Conservation (phyloP, 2,888 invertebrate species). For the Cantharis rufa region DNA sequence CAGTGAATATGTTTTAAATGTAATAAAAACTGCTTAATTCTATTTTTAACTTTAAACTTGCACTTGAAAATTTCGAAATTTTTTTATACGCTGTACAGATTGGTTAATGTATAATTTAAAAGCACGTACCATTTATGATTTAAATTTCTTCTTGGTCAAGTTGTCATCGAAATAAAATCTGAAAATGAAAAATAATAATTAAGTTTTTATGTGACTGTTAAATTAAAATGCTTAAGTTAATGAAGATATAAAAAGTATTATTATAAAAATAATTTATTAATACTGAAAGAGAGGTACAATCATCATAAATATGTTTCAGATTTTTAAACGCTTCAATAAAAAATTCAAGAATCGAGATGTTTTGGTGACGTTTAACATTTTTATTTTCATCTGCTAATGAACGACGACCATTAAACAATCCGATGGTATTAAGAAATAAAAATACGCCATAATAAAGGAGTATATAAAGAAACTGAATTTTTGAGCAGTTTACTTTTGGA, state of each 20-base stretch:
- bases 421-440: not conserved
- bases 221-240: not conserved
- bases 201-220: not conserved
- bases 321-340: slow-evolving; percentile 2
- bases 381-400: not conserved
- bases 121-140: not conserved
- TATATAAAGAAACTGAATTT: not conserved
- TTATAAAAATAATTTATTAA: not conserved
- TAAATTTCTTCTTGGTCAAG: not conserved
- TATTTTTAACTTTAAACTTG: not conserved
- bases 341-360: not conserved
- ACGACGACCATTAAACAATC: not conserved
- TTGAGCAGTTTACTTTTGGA: not conserved
- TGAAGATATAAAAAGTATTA: not conserved
- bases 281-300: not conserved
- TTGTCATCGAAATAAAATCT: not conserved
- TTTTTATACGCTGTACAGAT: not conserved
- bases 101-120: not conserved
- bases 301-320: slow-evolving; percentile 3
- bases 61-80: not conserved
- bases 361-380: not conserved
- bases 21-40: not conserved
- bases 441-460: not conserved
- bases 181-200: not conserved
- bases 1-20: not conserved